A percentile compares a stretch with the other conserved stretches of the same genome.
Conservation (phyloP, 1,140 invertebrate species). For the Popillia japonica region DNA sequence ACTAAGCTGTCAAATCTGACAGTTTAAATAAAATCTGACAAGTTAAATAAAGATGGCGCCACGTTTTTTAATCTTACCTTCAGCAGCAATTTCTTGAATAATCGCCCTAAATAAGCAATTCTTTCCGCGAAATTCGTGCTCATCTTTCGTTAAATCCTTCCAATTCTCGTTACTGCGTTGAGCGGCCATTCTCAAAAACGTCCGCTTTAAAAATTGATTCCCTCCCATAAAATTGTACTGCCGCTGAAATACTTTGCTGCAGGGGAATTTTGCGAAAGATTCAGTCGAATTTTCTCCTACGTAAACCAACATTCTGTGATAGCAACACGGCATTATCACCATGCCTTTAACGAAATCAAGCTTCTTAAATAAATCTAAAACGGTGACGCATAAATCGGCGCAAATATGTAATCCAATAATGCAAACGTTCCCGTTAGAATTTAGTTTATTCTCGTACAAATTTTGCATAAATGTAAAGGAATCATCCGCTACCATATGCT, state of each 20-base stretch:
- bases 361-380: constrained; percentile 75
- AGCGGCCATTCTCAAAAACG: constrained; percentile 74
- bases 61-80: constrained; percentile 58
- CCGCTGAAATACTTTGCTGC: constrained; percentile 63
- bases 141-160: constrained; percentile 58
- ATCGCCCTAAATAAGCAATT: constrained; percentile 69
- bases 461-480: neutral
- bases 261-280: constrained; percentile 71
- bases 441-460: constrained; percentile 11
- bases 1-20: constrained; percentile 11
- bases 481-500: constrained; percentile 63
- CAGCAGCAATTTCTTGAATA: constrained; percentile 65
- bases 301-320: constrained; percentile 66
- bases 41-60: neutral
- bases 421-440: constrained; percentile 57
- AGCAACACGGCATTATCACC: constrained; percentile 85
- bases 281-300: constrained; percentile 44
- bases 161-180: constrained; percentile 64
- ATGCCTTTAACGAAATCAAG: constrained; percentile 68
- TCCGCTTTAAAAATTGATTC: constrained; percentile 63
- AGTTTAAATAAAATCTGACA: constrained; percentile 6
- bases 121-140: constrained; percentile 64
- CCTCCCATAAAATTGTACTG: constrained; percentile 56
- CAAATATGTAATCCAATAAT: constrained; percentile 83
- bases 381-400: constrained; percentile 79